Evolutionary conservation across 2,113 vertebrate genomes (phyloP).

Genomic region (Daphoenositta chrysoptera): DNA sequence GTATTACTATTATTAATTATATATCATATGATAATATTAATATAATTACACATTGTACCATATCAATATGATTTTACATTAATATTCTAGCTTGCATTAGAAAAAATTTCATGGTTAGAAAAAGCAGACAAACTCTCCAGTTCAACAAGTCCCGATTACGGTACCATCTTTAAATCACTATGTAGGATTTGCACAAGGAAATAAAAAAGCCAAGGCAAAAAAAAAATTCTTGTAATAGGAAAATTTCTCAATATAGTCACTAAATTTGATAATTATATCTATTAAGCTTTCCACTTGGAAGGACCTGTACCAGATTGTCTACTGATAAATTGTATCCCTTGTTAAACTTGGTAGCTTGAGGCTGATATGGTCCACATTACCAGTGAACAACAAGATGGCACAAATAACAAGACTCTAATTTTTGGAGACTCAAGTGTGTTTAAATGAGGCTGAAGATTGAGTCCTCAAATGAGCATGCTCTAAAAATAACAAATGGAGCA

Average conservation of each 20-base stretch:
- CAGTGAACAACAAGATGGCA: background rate
- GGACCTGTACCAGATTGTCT: background rate
- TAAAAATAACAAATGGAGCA: background rate
- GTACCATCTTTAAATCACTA: background rate
- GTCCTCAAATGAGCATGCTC: background rate
- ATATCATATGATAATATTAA: background rate
- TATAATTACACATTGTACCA: background rate
- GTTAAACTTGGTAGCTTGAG: background rate
- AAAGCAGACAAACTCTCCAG: background rate
- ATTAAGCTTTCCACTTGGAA: background rate
- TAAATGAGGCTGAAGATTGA: background rate
- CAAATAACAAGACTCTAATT: background rate
- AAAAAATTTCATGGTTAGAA: background rate
- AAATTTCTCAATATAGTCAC: background rate
- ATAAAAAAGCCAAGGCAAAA: background rate
- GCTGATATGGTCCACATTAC: fast-evolving
- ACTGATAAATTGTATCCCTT: background rate
- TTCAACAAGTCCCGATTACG: background rate
- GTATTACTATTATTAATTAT: background rate
- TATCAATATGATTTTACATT: background rate
- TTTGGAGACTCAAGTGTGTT: background rate
- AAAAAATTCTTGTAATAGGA: background rate
- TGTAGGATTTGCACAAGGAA: background rate
- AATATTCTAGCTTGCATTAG: background rate
- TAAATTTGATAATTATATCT: background rate